Evolutionary conservation across 2,888 invertebrate genomes (phyloP), one percentile per base, ranked within the genome.

Genomic region (Tribolium freemani): DNA sequence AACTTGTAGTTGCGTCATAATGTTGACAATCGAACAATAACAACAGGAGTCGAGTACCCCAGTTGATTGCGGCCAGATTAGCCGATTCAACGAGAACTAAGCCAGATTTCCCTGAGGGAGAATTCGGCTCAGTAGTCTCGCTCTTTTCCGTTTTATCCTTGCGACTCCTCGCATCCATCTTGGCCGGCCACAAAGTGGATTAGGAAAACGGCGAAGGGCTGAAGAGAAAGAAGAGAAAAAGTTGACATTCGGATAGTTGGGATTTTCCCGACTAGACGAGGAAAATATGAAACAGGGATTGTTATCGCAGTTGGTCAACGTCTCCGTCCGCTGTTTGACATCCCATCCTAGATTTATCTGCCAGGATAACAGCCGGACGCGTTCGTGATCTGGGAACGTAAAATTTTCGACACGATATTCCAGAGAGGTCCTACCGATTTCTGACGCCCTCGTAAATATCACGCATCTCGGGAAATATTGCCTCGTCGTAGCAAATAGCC

Each of bases 321-420:
- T 68, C 74, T 68, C 57, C 76, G 80, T 79, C 74, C 77, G 78
- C 77, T 76, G 80, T 83, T 81, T 81, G 82, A 82, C 81, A 82
- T 81, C 80, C 75, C 81, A 76, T 81, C 79, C 78, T 81, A 77
- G 81, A 82, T 84, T 83, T 82, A 83, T 83, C 79, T 81, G 73
- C 72, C 66, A 67, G 82, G 82, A 81, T 81, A 82, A 83, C 80
- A 76, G 78, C 76, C 76, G 79, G 80, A 79, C 79, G 79, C 72
- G 78, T 79, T 81, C 83, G 83, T 83, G 83, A 82, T 79, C 79
- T 79, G 81, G 38, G 73, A 79, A 77, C 79, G 75, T 78, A 79
- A 80, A 77, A 77, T 76, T 75, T 74, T 60, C 61, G 57, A 53
- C 54, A 63, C 70, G 71, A 64, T 64, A 71, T 71, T 66, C 64